phyloP scores from a whole-genome alignment of 2,797 vertebrate genomes.

The Hipposideros larvatus region DNA sequence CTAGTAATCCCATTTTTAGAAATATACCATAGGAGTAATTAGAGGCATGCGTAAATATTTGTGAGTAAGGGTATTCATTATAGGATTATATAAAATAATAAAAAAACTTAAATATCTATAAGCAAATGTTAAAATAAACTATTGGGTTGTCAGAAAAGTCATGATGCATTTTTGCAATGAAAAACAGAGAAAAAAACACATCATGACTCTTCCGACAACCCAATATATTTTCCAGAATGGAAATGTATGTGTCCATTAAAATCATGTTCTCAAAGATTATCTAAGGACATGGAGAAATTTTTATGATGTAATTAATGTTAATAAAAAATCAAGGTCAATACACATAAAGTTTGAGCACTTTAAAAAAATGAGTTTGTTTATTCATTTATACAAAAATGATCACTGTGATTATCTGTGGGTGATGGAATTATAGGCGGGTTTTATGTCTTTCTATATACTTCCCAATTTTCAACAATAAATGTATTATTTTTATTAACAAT shows the following conservation, averaged over 20 bases:
- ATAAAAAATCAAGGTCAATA: conserved; percentile 2
- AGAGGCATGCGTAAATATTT: conserved; percentile 8
- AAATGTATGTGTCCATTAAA: not conserved
- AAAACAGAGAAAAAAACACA: too few relatives aligned
- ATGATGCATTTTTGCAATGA: too few relatives aligned
- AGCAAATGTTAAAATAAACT: conserved; percentile 43
- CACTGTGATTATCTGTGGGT: not conserved
- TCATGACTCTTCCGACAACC: too few relatives aligned
- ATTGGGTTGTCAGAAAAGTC: too few relatives aligned
- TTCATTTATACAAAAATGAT: not conserved
- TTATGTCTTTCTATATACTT: not conserved
- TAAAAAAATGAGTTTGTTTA: not conserved
- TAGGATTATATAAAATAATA: conserved; percentile 15
- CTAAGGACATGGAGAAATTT: not conserved
- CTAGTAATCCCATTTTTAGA: not conserved
- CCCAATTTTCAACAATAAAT: not conserved
- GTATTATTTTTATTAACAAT: not conserved
- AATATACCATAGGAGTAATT: not conserved
- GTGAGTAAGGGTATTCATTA: conserved; percentile 39
- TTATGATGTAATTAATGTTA: not conserved
- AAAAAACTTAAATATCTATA: not conserved
- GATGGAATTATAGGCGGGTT: not conserved
- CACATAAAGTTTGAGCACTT: not conserved
- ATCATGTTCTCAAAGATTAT: not conserved
- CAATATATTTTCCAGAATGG: not conserved